These are phyloP conservation scores for Brachyptera risi DNA, from an alignment of 2,888 invertebrate species.

Conservation along the genomic window DNA sequence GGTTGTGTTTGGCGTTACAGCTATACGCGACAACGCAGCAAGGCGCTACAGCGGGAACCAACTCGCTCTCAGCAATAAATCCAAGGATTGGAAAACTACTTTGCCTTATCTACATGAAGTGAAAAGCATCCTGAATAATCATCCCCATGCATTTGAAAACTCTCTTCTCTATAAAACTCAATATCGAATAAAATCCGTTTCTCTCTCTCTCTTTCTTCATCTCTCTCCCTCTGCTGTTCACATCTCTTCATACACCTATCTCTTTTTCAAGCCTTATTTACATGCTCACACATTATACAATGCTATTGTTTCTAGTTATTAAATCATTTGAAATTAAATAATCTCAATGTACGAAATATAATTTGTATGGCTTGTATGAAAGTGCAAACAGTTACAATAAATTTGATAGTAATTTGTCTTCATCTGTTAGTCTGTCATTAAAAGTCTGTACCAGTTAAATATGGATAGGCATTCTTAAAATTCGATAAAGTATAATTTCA, in stretches of 20 bases:
- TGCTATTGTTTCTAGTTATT: no score
- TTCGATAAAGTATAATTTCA: no score
- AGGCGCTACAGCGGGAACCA: no score
- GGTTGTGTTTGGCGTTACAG: no score
- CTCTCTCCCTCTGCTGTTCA: not conserved
- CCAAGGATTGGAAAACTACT: constrained; percentile 25
- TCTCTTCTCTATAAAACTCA: constrained; percentile 28
- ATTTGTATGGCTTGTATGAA: no score
- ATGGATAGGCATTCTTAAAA: no score
- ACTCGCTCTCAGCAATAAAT: constrained; percentile 24
- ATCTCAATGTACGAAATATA: no score
- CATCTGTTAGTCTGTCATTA: no score
- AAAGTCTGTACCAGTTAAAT: no score
- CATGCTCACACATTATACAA: constrained; percentile 4
- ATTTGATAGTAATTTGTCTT: no score
- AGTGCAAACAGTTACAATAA: no score
- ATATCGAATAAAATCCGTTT: constrained; percentile 23
- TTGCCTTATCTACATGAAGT: constrained; percentile 29
- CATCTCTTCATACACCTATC: not conserved
- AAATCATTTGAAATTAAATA: no score
- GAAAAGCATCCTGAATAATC: constrained; percentile 29
- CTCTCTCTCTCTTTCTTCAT: constrained; percentile 15
- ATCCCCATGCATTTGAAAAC: constrained; percentile 24
- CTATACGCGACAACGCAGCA: constrained; percentile 21
- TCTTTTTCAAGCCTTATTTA: constrained; percentile 11